Conservation (phyloP, 23 tunicate species). For the Ciona savignyi region DNA sequence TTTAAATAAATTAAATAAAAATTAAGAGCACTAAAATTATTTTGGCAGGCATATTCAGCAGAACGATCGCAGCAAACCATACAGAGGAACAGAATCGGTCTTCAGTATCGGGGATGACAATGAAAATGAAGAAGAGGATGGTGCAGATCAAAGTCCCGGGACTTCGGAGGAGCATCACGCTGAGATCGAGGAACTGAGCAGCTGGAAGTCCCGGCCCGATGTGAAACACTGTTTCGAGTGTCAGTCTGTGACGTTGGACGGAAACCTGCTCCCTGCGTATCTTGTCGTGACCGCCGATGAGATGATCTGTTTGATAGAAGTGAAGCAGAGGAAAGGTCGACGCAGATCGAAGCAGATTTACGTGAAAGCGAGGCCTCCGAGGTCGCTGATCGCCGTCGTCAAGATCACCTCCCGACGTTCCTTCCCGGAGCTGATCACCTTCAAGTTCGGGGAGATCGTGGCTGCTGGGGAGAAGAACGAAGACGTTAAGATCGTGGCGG, state of each 20-base stretch:
- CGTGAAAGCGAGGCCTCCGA: constrained; percentile 18
- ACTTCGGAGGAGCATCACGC: background rate
- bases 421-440: constrained; percentile 76
- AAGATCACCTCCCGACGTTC: constrained; percentile 72
- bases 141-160: background rate
- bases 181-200: constrained; percentile 16
- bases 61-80: constrained; percentile 19
- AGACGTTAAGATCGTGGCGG: constrained; percentile 21
- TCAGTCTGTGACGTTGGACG: constrained; percentile 32
- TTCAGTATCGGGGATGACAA: constrained; percentile 76
- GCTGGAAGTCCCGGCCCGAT: constrained; percentile 36
- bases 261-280: constrained; percentile 27
- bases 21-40: background rate
- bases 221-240: constrained; percentile 67
- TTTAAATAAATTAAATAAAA: background rate
- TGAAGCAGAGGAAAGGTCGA: constrained; percentile 11
- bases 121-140: constrained; percentile 24
- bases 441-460: constrained; percentile 49
- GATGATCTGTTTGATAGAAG: constrained; percentile 61
- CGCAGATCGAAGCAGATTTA: constrained; percentile 29
- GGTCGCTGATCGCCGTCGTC: constrained; percentile 40
- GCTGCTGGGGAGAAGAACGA: background rate
- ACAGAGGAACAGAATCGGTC: constrained; percentile 43
- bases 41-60: constrained; percentile 9
- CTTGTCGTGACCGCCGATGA: constrained; percentile 34